A percentile compares a stretch with the other conserved stretches of the same genome.
phyloP scores from a whole-genome alignment of 2,888 invertebrate genomes.

The Pilophorus perplexus region DNA sequence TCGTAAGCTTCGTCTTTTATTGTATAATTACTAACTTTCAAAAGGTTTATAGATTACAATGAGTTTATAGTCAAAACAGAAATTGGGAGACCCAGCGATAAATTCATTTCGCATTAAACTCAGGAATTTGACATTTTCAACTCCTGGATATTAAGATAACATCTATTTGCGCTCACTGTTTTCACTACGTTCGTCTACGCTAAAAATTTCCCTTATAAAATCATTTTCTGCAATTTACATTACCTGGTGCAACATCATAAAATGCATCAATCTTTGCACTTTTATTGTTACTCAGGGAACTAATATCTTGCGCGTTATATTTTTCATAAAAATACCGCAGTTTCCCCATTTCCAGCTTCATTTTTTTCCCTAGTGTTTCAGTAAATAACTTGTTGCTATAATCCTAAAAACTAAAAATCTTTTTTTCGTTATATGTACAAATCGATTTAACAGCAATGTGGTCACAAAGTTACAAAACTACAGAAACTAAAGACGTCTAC shows the following conservation, averaged over 20 bases:
- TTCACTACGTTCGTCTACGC: too few species aligned
- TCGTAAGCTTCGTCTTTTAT: background rate
- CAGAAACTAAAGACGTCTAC: constrained; percentile 2
- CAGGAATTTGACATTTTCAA: too few species aligned
- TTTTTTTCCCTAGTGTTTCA: too few species aligned
- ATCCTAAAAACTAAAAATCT: constrained; percentile 1
- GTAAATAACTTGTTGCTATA: background rate
- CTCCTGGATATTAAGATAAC: constrained; percentile 4
- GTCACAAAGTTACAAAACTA: background rate
- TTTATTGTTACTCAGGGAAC: constrained; percentile 16
- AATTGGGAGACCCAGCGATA: too few species aligned
- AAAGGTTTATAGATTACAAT: too few species aligned
- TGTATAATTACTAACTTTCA: too few species aligned
- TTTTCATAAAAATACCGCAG: constrained; percentile 1
- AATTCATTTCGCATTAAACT: too few species aligned
- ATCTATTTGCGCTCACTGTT: background rate
- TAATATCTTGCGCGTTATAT: background rate
- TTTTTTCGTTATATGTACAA: too few species aligned
- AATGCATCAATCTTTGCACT: constrained; percentile 21
- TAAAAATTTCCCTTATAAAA: too few species aligned
- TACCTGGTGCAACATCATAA: constrained; percentile 11
- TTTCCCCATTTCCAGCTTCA: background rate
- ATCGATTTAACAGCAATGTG: too few species aligned
- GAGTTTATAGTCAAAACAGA: too few species aligned
- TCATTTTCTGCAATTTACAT: constrained; percentile 13